Evolutionary conservation across 2,113 vertebrate species (phyloP).

Genomic region (Ctenomys sociabilis): DNA sequence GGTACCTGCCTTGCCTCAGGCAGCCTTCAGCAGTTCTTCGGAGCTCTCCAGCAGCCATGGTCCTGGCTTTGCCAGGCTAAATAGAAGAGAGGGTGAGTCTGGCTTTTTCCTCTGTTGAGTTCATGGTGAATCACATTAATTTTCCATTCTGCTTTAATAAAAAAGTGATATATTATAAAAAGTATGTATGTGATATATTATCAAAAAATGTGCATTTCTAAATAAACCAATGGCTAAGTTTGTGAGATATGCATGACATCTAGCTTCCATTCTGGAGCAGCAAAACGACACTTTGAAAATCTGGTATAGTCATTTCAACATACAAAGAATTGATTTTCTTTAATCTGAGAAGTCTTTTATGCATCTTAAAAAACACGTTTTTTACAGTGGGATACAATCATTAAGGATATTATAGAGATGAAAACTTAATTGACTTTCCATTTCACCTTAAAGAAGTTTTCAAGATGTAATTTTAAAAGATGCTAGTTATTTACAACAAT

Average conservation of each 20-base stretch:
- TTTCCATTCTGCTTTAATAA: slow-evolving; percentile 23
- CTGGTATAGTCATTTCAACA: background rate
- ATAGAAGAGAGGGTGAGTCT: slow-evolving; percentile 93
- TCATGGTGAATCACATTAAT: background rate
- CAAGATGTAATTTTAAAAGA: slow-evolving; percentile 59
- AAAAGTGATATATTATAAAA: background rate
- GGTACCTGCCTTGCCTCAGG: slow-evolving; percentile 88
- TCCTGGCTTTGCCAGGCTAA: slow-evolving; percentile 93
- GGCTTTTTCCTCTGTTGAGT: background rate
- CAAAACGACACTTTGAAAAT: slow-evolving; percentile 35
- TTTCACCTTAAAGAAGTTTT: slow-evolving; percentile 61
- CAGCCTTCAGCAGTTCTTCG: slow-evolving; percentile 94
- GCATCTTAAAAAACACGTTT: background rate
- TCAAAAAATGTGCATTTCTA: background rate
- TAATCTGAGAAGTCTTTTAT: slow-evolving; percentile 6
- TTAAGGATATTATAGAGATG: background rate
- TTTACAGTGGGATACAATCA: background rate
- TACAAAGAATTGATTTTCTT: slow-evolving; percentile 9
- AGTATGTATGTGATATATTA: background rate
- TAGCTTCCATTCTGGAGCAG: background rate
- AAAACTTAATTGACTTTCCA: slow-evolving; percentile 44
- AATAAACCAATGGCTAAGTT: background rate
- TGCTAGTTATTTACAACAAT: slow-evolving; percentile 51
- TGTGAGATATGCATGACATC: background rate
- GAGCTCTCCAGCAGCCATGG: slow-evolving; percentile 92